Evolutionary conservation across 1,140 invertebrate species (phyloP), one percentile per base, ranked within the genome.

Genomic region (Drosophila setifemur): DNA sequence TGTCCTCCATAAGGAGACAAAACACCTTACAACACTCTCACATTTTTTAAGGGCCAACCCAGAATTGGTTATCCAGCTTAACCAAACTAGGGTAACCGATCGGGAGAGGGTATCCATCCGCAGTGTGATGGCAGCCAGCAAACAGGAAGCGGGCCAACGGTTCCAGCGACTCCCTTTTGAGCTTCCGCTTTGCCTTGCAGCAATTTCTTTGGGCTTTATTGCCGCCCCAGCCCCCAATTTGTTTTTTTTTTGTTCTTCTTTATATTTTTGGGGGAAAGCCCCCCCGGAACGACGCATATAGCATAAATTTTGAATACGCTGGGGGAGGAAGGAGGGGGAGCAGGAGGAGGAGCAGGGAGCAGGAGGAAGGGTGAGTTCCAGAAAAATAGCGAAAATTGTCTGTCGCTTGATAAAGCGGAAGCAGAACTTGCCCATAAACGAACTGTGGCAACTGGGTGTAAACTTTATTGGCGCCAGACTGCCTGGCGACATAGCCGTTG

Each of bases 401-500:
- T 86, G 81, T 81, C 79, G 79, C 81, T 85, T 85, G 81, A 86
- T 85, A 85, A 85, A 86, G 76, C 81, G 81, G 81, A 86, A 86
- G 81, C 81, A 86, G 75, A 86, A 86, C 81, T 86, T 86, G 81
- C 72, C 81, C 81, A 86, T 86, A 86, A 86, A 86, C 81, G 81
- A 86, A 86, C 86, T 86, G 81, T 86, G 81, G 81, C 81, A 86
- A 86, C 81, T 86, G 81, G 76, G 82, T 86, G 81, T 83, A 86
- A 89, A 89, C 86, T 89, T 89, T 86, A 78, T 77, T 89, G 86
- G 86, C 86, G 86, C 86, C 86, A 85, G 86, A 75, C 86, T 82
- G 78, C 58, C 81, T 89, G 86, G 75, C 85, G 78, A 78, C 74
- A 68, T 61, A 58, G 57, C 40, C 58, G 77, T 78, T 78, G 75